phyloP scores from a whole-genome alignment of 2,888 invertebrate genomes.

The Dasypogon diadema region DNA sequence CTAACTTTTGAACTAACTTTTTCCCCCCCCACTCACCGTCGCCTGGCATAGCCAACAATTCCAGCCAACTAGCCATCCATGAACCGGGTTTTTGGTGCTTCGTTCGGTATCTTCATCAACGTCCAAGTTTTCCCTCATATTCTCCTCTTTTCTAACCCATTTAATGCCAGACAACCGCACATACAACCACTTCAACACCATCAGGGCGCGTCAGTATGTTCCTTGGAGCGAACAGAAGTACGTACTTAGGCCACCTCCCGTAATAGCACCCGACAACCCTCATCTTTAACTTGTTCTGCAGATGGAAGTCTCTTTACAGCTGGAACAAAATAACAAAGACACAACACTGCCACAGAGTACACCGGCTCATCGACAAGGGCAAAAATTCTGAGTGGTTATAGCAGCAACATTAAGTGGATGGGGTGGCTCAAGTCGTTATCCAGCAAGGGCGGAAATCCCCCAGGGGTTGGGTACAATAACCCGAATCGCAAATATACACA shows the following conservation, averaged over 20 bases:
- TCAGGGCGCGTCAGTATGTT: slow-evolving; percentile 35
- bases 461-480: slow-evolving; percentile 45
- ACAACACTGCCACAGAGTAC: slow-evolving; percentile 34
- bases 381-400: slow-evolving; percentile 30
- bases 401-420: background rate
- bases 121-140: slow-evolving; percentile 10
- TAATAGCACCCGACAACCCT: slow-evolving; percentile 5
- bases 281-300: background rate
- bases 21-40: background rate
- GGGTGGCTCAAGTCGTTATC: slow-evolving; percentile 33
- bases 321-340: slow-evolving; percentile 30
- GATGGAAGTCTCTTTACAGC: slow-evolving; percentile 11
- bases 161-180: slow-evolving; percentile 48
- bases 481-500: slow-evolving; percentile 47
- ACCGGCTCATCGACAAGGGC: slow-evolving; percentile 3
- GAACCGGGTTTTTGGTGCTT: background rate
- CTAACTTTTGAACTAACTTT: slow-evolving; percentile 43
- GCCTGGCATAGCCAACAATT: background rate
- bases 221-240: slow-evolving; percentile 30
- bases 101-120: slow-evolving; percentile 6
- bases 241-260: slow-evolving; percentile 36
- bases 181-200: slow-evolving; percentile 51
- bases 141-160: slow-evolving; percentile 36
- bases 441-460: slow-evolving; percentile 1
- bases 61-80: background rate